These are phyloP conservation scores for Pristionchus japonicus DNA, from an alignment of 2,888 invertebrate species.

Conservation along the genomic window DNA sequence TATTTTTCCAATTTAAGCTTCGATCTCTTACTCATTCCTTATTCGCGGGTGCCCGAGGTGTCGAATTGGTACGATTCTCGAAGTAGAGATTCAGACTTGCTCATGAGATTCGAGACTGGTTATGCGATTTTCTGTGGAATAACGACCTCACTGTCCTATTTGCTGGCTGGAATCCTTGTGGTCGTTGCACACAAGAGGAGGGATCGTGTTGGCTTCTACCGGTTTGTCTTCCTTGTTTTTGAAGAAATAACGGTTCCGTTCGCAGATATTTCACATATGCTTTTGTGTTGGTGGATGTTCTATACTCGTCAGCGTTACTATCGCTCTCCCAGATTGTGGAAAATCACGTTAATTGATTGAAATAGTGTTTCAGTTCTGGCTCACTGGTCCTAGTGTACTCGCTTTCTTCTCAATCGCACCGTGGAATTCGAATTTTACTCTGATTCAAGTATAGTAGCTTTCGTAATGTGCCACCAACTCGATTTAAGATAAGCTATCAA, in stretches of 20 bases:
- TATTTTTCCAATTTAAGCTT: neutral
- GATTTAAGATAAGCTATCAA: neutral
- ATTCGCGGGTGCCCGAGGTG: too few relatives aligned
- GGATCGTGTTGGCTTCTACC: neutral
- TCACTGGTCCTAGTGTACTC: neutral
- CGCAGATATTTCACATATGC: neutral
- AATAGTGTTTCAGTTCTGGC: neutral
- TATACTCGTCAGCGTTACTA: neutral
- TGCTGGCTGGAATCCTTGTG: neutral
- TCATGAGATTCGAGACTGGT: neutral
- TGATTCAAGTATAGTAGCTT: neutral
- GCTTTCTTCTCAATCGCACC: constrained; percentile 5
- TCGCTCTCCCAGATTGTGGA: neutral
- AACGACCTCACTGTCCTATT: neutral
- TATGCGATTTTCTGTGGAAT: neutral
- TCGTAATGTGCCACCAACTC: too few relatives aligned
- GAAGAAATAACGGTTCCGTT: too few relatives aligned
- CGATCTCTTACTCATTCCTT: neutral
- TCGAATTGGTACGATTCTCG: too few relatives aligned
- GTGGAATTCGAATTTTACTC: neutral
- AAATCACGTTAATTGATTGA: too few relatives aligned
- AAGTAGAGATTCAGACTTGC: too few relatives aligned
- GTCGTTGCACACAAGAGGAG: neutral
- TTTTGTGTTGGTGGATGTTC: neutral
- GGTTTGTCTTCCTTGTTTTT: neutral